Percentiles rank a stretch among this genome's conserved stretches.
These are phyloP conservation scores for Pelusios castaneus DNA, from an alignment of 2,113 vertebrate species.

Conservation along the genomic window DNA sequence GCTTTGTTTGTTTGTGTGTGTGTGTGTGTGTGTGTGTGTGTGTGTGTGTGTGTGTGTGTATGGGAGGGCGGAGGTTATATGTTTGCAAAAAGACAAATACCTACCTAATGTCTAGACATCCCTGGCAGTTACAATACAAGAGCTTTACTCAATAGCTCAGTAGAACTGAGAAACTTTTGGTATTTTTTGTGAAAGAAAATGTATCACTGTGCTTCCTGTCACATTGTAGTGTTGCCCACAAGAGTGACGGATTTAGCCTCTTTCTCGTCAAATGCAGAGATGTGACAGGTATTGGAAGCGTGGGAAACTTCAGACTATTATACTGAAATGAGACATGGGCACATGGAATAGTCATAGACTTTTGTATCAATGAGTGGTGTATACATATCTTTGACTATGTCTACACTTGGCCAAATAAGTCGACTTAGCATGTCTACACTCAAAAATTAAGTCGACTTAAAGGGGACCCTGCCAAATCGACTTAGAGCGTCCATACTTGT, in stretches of 20 bases:
- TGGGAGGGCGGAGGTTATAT: neutral
- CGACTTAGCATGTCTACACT: too few species aligned
- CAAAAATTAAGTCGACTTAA: too few species aligned
- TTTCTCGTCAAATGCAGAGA: neutral
- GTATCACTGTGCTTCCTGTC: neutral
- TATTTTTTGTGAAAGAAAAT: neutral
- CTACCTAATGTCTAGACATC: neutral
- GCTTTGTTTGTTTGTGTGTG: neutral
- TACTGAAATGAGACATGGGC: neutral
- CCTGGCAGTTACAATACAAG: neutral
- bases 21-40: neutral
- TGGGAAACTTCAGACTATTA: neutral
- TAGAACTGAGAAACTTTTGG: neutral
- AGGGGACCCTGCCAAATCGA: too few species aligned
- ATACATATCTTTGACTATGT: neutral
- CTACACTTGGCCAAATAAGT: too few species aligned
- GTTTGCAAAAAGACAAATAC: neutral
- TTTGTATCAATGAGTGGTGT: neutral
- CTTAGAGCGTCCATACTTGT: too few species aligned
- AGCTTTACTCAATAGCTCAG: neutral
- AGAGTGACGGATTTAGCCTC: neutral
- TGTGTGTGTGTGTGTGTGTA: neutral
- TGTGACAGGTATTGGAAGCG: neutral
- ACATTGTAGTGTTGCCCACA: neutral
- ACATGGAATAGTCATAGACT: neutral